These are phyloP conservation scores for Drosophila saltans DNA, from an alignment of 1,140 invertebrate species.

Conservation along the genomic window DNA sequence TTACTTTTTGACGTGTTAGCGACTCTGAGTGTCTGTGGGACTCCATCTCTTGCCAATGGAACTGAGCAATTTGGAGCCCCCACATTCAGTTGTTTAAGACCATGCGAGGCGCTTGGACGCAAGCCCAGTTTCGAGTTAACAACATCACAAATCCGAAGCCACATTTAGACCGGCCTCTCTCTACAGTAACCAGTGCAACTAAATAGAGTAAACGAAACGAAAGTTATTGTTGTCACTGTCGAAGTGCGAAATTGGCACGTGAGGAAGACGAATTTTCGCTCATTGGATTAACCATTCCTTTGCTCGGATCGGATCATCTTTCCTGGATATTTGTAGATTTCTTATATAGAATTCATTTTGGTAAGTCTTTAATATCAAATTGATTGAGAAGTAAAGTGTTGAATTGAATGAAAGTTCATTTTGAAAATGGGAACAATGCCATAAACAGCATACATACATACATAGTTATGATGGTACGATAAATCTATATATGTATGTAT, in stretches of 20 bases:
- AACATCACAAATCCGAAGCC: not conserved
- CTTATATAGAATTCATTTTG: conserved; percentile 26
- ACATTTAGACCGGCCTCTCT: conserved; percentile 24
- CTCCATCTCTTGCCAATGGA: conserved; percentile 38
- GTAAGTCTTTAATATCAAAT: conserved; percentile 34
- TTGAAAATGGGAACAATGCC: conserved; percentile 1
- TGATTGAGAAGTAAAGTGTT: not conserved
- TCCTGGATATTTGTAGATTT: not conserved
- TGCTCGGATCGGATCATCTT: not conserved
- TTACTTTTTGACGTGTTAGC: conserved; percentile 76
- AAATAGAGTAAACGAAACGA: conserved; percentile 19
- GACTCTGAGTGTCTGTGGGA: conserved; percentile 29
- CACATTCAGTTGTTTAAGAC: conserved; percentile 67
- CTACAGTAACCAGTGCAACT: conserved; percentile 22
- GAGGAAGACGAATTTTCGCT: conserved; percentile 26
- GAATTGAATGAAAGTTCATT: conserved; percentile 35
- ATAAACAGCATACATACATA: conserved; percentile 5
- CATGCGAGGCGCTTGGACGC: conserved; percentile 69
- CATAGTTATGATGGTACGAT: too few relatives aligned
- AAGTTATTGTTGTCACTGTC: conserved; percentile 25
- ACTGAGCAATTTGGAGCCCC: conserved; percentile 31
- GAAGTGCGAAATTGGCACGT: conserved; percentile 52
- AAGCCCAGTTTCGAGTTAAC: conserved; percentile 28
- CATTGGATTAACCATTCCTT: not conserved
- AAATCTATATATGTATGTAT: too few relatives aligned